Evolutionary conservation across 2,888 invertebrate species (phyloP).

Genomic region (Nomada goodeniana): DNA sequence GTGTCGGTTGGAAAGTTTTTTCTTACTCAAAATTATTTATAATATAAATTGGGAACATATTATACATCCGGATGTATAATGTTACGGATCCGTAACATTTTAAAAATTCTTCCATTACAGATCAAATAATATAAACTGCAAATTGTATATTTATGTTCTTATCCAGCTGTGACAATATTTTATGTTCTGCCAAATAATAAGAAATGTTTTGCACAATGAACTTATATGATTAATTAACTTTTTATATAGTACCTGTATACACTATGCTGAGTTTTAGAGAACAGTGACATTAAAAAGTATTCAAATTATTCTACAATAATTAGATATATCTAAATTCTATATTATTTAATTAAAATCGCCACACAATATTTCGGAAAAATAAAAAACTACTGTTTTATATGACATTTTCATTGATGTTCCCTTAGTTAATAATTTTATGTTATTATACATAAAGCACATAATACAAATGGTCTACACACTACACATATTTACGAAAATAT

Average conservation of each 20-base stretch:
- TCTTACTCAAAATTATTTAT: not conserved
- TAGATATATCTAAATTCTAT: too few species aligned
- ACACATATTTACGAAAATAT: not conserved
- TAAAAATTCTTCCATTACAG: not conserved
- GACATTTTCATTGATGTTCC: not conserved
- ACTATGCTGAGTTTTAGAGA: not conserved
- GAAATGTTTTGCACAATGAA: not conserved
- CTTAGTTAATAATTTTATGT: not conserved
- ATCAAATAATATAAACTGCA: not conserved
- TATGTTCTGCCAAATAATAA: not conserved
- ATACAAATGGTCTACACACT: not conserved
- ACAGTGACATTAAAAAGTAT: too few species aligned
- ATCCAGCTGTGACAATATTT: not conserved
- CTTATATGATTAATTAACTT: not conserved
- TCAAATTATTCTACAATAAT: too few species aligned
- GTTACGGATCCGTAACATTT: not conserved
- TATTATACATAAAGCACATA: not conserved
- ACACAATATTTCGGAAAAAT: too few species aligned
- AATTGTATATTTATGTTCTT: not conserved
- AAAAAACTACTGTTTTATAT: not conserved
- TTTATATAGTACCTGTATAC: not conserved
- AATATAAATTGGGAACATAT: not conserved
- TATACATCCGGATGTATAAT: not conserved
- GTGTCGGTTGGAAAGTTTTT: not conserved
- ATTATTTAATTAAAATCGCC: too few species aligned